Evolutionary conservation across 2,888 invertebrate genomes (phyloP).

Genomic region (Eupithecia centaureata): DNA sequence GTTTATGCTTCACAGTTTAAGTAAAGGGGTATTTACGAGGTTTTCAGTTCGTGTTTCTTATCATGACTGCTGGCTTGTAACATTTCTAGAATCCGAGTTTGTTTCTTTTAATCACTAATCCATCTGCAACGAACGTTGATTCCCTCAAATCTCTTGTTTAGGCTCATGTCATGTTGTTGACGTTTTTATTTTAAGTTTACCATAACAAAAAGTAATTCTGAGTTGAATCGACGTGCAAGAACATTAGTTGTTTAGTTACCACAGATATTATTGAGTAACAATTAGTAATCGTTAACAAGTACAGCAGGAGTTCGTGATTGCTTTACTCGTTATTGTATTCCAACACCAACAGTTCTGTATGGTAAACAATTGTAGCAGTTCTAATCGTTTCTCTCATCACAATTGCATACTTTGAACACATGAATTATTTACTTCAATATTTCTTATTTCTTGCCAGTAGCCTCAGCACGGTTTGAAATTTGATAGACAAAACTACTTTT

Average conservation of each 20-base stretch:
- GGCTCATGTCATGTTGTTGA: neutral
- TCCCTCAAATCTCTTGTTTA: neutral
- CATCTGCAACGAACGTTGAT: neutral
- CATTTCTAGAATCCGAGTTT: neutral
- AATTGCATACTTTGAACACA: neutral
- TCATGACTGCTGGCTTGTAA: neutral
- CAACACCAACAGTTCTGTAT: conserved; percentile 14
- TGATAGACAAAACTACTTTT: neutral
- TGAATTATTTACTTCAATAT: neutral
- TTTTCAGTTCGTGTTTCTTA: neutral
- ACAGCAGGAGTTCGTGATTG: conserved; percentile 28
- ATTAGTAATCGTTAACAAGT: conserved; percentile 23
- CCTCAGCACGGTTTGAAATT: neutral
- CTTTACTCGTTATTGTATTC: conserved; percentile 20
- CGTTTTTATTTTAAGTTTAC: neutral
- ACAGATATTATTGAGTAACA: conserved; percentile 9
- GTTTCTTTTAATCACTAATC: neutral
- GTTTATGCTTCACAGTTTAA: too few relatives aligned
- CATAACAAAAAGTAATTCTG: neutral
- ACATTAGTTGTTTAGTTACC: neutral
- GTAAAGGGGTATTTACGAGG: neutral
- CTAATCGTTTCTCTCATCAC: neutral
- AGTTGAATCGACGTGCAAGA: neutral
- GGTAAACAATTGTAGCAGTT: conserved; percentile 14
- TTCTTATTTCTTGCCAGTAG: neutral